These are phyloP conservation scores for Sclerodermus sp. DNA, from an alignment of 2,888 invertebrate genomes.

Conservation along the genomic window DNA sequence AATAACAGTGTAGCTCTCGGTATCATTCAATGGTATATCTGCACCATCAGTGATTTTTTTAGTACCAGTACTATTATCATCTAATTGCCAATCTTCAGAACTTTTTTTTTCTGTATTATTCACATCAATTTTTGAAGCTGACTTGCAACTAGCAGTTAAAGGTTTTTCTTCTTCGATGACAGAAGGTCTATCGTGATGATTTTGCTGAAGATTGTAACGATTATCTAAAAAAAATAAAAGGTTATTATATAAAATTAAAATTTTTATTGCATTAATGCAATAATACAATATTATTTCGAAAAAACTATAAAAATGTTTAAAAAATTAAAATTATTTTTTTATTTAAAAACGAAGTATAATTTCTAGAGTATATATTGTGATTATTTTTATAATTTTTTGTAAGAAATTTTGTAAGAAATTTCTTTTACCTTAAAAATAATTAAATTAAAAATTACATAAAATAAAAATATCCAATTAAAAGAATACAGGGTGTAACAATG, in stretches of 20 bases:
- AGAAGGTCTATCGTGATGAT: constrained; percentile 45
- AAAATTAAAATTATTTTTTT: constrained; percentile 3
- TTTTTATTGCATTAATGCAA: too few relatives aligned
- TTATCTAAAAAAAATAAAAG: constrained; percentile 41
- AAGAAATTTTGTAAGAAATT: too few relatives aligned
- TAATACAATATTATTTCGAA: too few relatives aligned
- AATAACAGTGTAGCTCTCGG: constrained; percentile 77
- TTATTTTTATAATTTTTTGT: too few relatives aligned
- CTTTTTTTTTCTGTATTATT: constrained; percentile 43
- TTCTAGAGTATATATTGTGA: too few relatives aligned
- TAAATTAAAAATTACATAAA: too few relatives aligned
- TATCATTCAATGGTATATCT: constrained; percentile 60
- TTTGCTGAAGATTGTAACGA: constrained; percentile 48
- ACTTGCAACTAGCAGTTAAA: constrained; percentile 48
- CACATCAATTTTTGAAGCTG: constrained; percentile 42
- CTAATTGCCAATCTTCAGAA: constrained; percentile 49
- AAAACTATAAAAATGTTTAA: constrained; percentile 7
- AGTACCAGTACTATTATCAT: constrained; percentile 38
- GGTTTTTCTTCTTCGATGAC: constrained; percentile 53
- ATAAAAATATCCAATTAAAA: too few relatives aligned
- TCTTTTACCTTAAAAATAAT: too few relatives aligned
- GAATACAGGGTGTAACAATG: too few relatives aligned
- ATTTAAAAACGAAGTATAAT: too few relatives aligned
- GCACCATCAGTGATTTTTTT: constrained; percentile 39
- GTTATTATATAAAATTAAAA: too few relatives aligned